Evolutionary conservation across 1,140 invertebrate species (phyloP), one percentile per base, ranked within the genome.

Genomic region (Macrobrachium rosenbergii): DNA sequence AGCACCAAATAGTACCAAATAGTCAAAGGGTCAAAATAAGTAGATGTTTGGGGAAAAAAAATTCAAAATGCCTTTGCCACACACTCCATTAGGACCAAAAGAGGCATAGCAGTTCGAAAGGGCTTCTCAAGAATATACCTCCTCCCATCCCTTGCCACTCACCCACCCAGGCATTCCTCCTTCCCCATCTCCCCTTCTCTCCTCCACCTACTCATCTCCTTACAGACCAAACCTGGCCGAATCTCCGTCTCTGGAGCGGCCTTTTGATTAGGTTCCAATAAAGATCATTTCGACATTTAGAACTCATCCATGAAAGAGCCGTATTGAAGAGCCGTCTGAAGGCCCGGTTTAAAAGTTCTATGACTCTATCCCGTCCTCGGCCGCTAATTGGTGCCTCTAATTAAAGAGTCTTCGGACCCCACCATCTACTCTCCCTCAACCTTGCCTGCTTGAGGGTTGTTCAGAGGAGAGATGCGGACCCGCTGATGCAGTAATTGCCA

Each of bases 361-460:
- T 17, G 2, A 52, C 75, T 28, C 43, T 63, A 21, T 21, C 64
- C 82, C 72, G 43, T 73, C n/a, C 43, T 72, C 63, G 19, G 45
- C 37, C 82, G 63, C 45, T 83, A 83, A 83, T 83, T 83, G 82
- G 82, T n/a, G n/a, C 82, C 82, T 83, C 67, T 83, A 83, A 83
- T 83, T 83, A 83, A 72, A 83, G 43, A 43, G 23, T 37, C 37
- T 76, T 83, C 23, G 43, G 73, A 45, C 73, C 73, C 73, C 73
- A 23, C 43, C 43, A 28, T 45, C 52, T 37, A 37, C 58, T 63
- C 58, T 64, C 58, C 78, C 58, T 37, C 60, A n/a, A 17, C 58
- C 60, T 43, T 37, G 19, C 43, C 59, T 69, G 17, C 28, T 28
- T 58, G 23, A 64, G 21, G 21, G 23, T 28, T 63, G 78, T 81